Conservation (phyloP, 2,113 vertebrate genomes). For the Carassius carassius region DNA sequence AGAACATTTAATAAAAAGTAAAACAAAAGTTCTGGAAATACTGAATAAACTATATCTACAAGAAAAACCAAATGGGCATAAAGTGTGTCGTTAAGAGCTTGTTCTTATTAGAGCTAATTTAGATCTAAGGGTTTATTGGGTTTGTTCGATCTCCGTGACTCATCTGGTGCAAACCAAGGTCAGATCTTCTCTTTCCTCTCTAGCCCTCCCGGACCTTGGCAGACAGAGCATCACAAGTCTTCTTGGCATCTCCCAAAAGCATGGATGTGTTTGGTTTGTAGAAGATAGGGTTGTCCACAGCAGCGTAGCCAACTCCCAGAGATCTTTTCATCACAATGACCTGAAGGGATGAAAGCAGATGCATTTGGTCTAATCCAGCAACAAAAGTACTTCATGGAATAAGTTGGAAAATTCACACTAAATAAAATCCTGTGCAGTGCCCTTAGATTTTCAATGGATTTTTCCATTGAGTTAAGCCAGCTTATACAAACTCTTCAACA, state of each 20-base stretch:
- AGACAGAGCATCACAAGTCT: slow-evolving; percentile 93
- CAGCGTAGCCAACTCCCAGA: slow-evolving; percentile 94
- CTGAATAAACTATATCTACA: slow-evolving; percentile 20
- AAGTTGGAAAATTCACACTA: neutral
- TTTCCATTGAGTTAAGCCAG: neutral
- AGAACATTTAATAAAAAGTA: slow-evolving; percentile 11
- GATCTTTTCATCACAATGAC: slow-evolving; percentile 97
- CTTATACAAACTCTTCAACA: slow-evolving; percentile 5
- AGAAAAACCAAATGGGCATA: neutral
- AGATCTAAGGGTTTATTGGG: slow-evolving; percentile 44
- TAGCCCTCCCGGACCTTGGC: slow-evolving; percentile 85
- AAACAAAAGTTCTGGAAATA: slow-evolving; percentile 3
- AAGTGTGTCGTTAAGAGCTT: slow-evolving; percentile 4
- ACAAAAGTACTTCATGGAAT: neutral
- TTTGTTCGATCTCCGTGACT: slow-evolving; percentile 29
- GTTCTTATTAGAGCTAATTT: slow-evolving; percentile 26
- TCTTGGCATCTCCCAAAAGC: slow-evolving; percentile 97
- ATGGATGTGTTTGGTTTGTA: slow-evolving; percentile 97
- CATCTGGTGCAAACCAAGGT: slow-evolving; percentile 18
- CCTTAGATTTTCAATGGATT: neutral
- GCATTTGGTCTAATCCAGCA: neutral
- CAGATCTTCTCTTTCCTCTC: neutral
- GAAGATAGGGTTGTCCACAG: slow-evolving; percentile 98
- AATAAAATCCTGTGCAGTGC: neutral
- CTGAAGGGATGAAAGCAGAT: slow-evolving; percentile 65